Base-by-base conservation (phyloP, 2,888 invertebrate species). In the Anoplius nigerrimus region DNA sequence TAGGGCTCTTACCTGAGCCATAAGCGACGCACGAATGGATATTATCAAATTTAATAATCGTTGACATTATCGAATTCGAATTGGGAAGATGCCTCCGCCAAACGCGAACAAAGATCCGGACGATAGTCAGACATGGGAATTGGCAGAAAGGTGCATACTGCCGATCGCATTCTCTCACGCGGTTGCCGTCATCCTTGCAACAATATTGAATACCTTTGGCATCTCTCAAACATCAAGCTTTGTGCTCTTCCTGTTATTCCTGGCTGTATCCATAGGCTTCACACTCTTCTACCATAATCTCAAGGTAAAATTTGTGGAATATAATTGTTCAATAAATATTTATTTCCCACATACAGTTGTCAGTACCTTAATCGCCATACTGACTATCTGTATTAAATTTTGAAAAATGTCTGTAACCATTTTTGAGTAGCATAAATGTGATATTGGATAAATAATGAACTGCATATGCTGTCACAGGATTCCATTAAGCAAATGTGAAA, bases 231-330 rank as follows among this genome's bases (percentile, higher is more conserved):
- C 95, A 71, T 94, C 95, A 11, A 93, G 94, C 63, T 93, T 95
- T 87, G 93, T 94, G 8, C 90, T 95, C 18, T 95, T 95, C 88
- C 92, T 95, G 42, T 93, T 94, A 91, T 94, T 95, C 86, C 74
- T 89, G 54, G 90, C 93, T 58, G 91, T 94, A 82, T 93, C 94
- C 58, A 91, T 94, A 71, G 94, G 94, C 24, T 93, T 93, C 2
- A 93, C 95, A 11, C 91, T 95, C 88, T 95, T 95, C 89, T 96
- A 95, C 89, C 95, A 95, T 84, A 95, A 95, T 85, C 90, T 96
- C 57, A 95, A 95, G 94, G 95, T 95, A 90, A 91, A 72, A 61
- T 18, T n/a, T n/a, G n/a, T n/a, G n/a, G n/a, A n/a, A n/a, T n/a
- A n/a, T n/a, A n/a, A 13, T 34, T 34, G 11, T 34, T 24, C 6